Evolutionary conservation across 1,140 invertebrate genomes (phyloP).

Genomic region (Drosophila fuyamai): DNA sequence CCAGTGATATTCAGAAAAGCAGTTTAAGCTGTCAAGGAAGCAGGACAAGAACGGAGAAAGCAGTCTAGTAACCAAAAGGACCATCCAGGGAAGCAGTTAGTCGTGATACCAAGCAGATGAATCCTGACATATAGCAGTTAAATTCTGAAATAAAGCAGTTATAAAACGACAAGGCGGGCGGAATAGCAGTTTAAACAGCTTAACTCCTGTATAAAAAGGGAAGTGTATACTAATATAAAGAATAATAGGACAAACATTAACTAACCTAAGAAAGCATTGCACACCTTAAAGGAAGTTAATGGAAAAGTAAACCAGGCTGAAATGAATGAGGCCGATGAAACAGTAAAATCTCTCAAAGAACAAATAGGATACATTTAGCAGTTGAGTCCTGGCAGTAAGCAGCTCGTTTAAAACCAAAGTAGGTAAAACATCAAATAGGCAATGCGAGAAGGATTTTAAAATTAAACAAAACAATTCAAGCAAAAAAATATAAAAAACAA

Average conservation of each 20-base stretch:
- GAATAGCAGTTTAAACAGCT: too few relatives aligned
- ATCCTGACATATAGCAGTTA: not conserved
- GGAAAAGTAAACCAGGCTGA: too few relatives aligned
- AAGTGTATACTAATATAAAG: too few relatives aligned
- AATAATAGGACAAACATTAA: not conserved
- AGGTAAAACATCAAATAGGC: not conserved
- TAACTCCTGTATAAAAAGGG: too few relatives aligned
- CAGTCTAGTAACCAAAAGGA: not conserved
- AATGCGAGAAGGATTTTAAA: too few relatives aligned
- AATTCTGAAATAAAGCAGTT: not conserved
- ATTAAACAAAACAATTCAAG: too few relatives aligned
- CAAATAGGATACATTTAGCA: too few relatives aligned
- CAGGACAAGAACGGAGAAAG: slow-evolving; percentile 2
- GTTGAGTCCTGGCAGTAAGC: too few relatives aligned
- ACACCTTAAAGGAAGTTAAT: too few relatives aligned
- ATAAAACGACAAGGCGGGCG: not conserved
- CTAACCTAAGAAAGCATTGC: not conserved
- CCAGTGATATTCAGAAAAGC: slow-evolving; percentile 1
- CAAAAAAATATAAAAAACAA: too few relatives aligned
- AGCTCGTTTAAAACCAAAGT: not conserved
- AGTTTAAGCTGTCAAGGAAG: slow-evolving; percentile 10
- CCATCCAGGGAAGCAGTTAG: not conserved
- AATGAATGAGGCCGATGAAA: too few relatives aligned
- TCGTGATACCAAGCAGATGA: not conserved
- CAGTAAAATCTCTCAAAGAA: too few relatives aligned